Conservation (phyloP, 2,888 invertebrate genomes). For the Drosophila percnosoma region DNA sequence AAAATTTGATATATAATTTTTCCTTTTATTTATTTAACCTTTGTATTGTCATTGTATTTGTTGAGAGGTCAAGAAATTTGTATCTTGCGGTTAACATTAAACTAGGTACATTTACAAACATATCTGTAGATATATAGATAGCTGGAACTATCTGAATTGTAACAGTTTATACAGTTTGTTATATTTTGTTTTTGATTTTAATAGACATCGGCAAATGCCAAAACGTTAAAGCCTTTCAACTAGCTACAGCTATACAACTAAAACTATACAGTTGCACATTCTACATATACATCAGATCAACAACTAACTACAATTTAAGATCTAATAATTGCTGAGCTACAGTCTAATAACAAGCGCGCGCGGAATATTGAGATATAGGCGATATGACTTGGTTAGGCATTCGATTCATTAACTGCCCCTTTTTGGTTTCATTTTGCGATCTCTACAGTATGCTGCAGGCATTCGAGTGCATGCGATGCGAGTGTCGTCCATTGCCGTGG, state of each 20-base stretch:
- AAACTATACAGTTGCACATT: slow-evolving; percentile 33
- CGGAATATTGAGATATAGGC: slow-evolving; percentile 46
- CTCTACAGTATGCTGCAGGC: slow-evolving; percentile 82
- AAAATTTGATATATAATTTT: slow-evolving; percentile 20
- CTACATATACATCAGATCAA: slow-evolving; percentile 47
- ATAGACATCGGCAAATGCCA: slow-evolving; percentile 35
- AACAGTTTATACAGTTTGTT: slow-evolving; percentile 42
- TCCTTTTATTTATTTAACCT: neutral
- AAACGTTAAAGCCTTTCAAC: slow-evolving; percentile 25
- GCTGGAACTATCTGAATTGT: slow-evolving; percentile 12
- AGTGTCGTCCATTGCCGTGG: slow-evolving; percentile 81
- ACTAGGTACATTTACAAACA: slow-evolving; percentile 30
- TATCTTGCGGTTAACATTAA: slow-evolving; percentile 49
- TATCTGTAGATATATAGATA: slow-evolving; percentile 14
- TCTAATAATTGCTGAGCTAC: slow-evolving; percentile 67
- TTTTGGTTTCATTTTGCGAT: neutral
- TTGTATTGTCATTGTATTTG: slow-evolving; percentile 66
- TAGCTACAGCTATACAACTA: slow-evolving; percentile 30
- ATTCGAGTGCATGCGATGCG: slow-evolving; percentile 84
- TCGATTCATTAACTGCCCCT: neutral
- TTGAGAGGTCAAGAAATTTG: slow-evolving; percentile 64
- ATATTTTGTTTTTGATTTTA: slow-evolving; percentile 11
- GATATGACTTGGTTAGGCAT: slow-evolving; percentile 41
- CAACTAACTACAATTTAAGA: slow-evolving; percentile 51
- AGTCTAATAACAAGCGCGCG: slow-evolving; percentile 44